Percentiles rank a stretch among this genome's conserved stretches.
phyloP scores from a whole-genome alignment of 2,888 invertebrate species.

The Tubulanus polymorphus region DNA sequence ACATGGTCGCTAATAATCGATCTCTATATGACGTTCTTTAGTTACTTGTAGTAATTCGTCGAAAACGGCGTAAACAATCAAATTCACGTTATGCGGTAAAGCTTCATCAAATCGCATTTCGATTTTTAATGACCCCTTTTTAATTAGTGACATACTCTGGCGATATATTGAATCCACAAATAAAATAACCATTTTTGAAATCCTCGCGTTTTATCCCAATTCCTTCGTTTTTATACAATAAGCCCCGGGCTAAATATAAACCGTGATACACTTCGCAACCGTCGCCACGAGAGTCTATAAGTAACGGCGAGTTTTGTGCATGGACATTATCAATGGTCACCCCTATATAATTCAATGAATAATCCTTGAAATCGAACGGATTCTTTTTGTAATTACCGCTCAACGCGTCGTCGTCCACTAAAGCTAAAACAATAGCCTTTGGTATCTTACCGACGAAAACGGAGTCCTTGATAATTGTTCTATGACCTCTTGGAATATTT shows the following conservation, averaged over 20 bases:
- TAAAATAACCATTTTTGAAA: neutral
- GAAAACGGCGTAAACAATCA: neutral
- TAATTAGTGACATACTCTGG: neutral
- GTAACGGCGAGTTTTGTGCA: too few species aligned
- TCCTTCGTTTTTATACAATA: neutral
- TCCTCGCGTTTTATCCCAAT: neutral
- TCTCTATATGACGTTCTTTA: neutral
- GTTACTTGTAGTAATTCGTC: neutral
- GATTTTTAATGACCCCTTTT: neutral
- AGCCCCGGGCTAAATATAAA: too few species aligned
- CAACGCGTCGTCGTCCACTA: neutral
- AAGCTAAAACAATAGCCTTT: neutral
- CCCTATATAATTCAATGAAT: neutral
- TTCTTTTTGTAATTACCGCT: neutral
- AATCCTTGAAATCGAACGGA: neutral
- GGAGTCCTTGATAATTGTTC: neutral
- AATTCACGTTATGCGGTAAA: neutral
- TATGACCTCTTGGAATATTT: neutral
- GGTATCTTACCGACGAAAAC: neutral
- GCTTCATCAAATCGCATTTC: neutral
- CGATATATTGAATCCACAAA: neutral
- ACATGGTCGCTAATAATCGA: neutral
- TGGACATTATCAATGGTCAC: too few species aligned
- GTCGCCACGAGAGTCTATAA: too few species aligned
- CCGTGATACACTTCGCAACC: too few species aligned